Base-by-base conservation (phyloP, 1,140 invertebrate species). In the Anoplolepis gracilipes region DNA sequence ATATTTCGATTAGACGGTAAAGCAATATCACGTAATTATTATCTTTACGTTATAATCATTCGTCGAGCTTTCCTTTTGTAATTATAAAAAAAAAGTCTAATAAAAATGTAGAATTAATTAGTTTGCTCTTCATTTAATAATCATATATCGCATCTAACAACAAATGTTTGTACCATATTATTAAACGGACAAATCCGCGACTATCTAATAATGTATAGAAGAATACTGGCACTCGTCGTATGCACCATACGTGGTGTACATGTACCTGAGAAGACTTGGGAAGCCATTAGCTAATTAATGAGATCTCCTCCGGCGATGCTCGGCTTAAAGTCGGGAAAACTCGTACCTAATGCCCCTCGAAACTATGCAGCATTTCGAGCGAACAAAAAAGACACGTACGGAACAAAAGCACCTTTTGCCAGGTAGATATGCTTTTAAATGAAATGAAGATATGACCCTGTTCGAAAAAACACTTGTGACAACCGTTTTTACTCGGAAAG, bases 241-340 rank as follows among this genome's bases (percentile, higher is more conserved):
- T 22, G 65, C 13, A 59, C n/a, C 30, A 49, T 55, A 84, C 57
- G n/a, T 11, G 33, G n/a, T 46, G 19, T 61, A 57, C 13, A 10
- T 53, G 39, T 33, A 42, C 19, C 62, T 33, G 53, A 73, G 78
- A 49, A 55, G 59, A 84, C 57, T 73, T n/a, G 28, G 39, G 39
- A 76, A 42, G 28, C 77, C 84, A 84, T 88, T 89, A 86, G 77
- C 72, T 89, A 89, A 89, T 89, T 89, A 89, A 88, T 78, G 59
- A 77, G 69, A 77, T 82, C 65, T 88, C 84, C 84, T 61, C 61
- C 70, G 72, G 82, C 76, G 6, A 73, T 62, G 59, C 67, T 69
- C 82, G 25, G 77, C 64, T 85, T 81, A 88, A 85, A 79, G 25
- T 57, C 30, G 36, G 65, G 85, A 73, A 86, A 72, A 55, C 59